Base-by-base conservation (phyloP, 2,113 vertebrate genomes). In the Psilopogon haemacephalus region DNA sequence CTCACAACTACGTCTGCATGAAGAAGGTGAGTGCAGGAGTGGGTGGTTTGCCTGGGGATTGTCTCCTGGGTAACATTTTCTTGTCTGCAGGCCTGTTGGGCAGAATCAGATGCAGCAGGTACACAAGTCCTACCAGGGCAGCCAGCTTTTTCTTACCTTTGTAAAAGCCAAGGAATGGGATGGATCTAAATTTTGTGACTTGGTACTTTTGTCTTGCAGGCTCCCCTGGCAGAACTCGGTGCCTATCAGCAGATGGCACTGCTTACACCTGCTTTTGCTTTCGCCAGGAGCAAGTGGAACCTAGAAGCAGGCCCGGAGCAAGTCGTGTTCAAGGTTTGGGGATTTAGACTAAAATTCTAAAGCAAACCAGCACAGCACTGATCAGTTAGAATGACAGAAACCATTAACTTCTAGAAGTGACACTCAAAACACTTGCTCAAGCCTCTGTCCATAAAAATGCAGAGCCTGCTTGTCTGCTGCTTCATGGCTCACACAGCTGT, bases 201-300 rank as follows among this genome's bases (percentile, higher is more conserved):
- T 58, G 14, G 12, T 40, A 14, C 52, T 72, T 64, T 54, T 88
- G 33, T 26, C 3, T 88, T 82, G 26, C 93, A 99, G 99, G 94
- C 96, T 44, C 94, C 98, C n/a, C 48, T 95, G 7, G 95, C 96
- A 50, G 99, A 99, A 90, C 58, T 97, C 14, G 97, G 93, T 48
- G 97, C 97, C 52, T 99, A 99, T 54, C 97, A 98, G 48, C 98
- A 99, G 96, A 99, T 99, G 98, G 98, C 99, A 26, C 96, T 99
- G 42, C 71, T 98, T 9, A 97, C 98, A 54, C 96, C 98, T 7
- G 97, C 98, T 24, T 98, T 98, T 65, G 98, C 98, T 6, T 99
- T 99, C 91, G 92, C 97, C 4, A 97, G 98, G 98, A 99, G 99
- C 97, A 98, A 97, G 73, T 99, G 99, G 99, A 99, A 99, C 32